A percentile compares a stretch with the other conserved stretches of the same genome.
phyloP scores from a whole-genome alignment of 2,888 invertebrate genomes.

The Amitus sp. region DNA sequence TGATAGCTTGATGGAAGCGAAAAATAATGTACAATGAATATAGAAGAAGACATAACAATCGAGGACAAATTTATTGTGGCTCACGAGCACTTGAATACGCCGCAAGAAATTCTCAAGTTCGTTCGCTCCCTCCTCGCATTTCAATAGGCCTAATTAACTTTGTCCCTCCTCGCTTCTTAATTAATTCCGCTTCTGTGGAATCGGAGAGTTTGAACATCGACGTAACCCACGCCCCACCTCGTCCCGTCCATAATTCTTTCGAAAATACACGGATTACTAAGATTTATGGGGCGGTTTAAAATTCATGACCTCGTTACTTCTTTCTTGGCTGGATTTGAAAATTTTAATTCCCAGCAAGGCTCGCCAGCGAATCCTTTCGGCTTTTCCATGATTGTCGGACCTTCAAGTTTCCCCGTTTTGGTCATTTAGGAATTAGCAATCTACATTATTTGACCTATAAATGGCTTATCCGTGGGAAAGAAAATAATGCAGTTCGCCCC shows the following conservation, averaged over 20 bases:
- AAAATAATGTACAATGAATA: no score
- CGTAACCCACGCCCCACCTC: background rate
- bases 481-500: background rate
- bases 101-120: background rate
- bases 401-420: no score
- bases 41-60: no score
- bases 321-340: background rate
- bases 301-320: conserved; percentile 2
- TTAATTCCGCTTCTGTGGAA: background rate
- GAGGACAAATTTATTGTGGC: no score
- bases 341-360: conserved; percentile 3
- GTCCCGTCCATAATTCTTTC: conserved; percentile 11
- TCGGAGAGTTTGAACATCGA: background rate
- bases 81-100: background rate
- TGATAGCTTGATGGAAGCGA: no score
- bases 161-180: background rate
- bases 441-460: no score
- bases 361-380: background rate
- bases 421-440: no score
- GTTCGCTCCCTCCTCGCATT: background rate
- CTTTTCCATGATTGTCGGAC: no score
- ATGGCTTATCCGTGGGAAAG: background rate
- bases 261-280: conserved; percentile 9
- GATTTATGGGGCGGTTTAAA: conserved; percentile 10
- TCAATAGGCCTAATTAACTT: conserved; percentile 1